Evolutionary conservation across 2,113 vertebrate genomes (phyloP), one percentile per base, ranked within the genome.

Genomic region (Nibea albiflora): DNA sequence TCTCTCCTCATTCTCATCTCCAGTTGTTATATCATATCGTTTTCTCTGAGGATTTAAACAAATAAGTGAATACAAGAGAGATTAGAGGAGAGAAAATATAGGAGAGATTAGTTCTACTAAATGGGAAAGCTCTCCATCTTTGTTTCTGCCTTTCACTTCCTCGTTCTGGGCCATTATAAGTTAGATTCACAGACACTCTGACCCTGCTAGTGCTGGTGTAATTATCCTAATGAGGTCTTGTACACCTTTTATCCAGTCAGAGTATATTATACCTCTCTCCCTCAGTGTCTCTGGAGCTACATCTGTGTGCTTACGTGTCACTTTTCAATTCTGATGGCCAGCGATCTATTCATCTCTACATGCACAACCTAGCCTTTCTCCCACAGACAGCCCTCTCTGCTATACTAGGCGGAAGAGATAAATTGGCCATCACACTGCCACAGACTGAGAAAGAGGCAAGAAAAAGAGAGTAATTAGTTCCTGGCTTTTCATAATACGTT

Each of bases 401-500:
- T 31, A 3, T 39, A 49, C 28, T 28, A 65, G 65, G 67, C 79
- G 57, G 84, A 68, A 61, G 14, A 82, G 82, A 81, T 63, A 61
- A 68, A 85, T 70, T 67, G 56, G 76, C 61, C 78, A 53, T 68
- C 50, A 65, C 60, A 74, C 44, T 11, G 73, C 26, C 63, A 49
- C 7, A 72, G 82, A 66, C 8, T 4, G 26, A 85, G 54, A 49
- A 22, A 80, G 26, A 71, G n/a, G 28, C 64, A 35, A 65, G 65
- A n/a, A 19, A 77, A 19, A 77, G 16, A 58, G 26, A 61, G 64
- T 85, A 83, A 91, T 89, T 78, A 89, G 68, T 80, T 88, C 74
- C 69, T 80, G 84, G 73, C 73, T 73, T 79, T 85, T 88, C 57
- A 83, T 78, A 83, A 88, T 73, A 78, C 76, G 35, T 31, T 35